Base-by-base conservation (phyloP, 2,888 invertebrate genomes). In the Cepaea hortensis region DNA sequence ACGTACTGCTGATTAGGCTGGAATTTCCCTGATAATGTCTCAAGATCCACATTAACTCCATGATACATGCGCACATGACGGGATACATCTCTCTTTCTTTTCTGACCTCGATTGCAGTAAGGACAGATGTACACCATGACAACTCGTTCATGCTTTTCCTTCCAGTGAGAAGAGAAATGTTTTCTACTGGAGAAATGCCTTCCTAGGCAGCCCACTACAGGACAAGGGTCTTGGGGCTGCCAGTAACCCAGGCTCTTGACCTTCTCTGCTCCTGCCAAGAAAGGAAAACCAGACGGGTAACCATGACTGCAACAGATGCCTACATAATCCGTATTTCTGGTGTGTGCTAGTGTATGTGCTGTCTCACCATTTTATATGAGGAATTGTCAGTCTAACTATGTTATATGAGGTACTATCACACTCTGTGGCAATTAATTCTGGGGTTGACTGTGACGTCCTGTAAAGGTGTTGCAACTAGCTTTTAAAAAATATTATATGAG, bases 91-190 rank as follows among this genome's bases (percentile, higher is more conserved):
- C 75, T 55, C 55, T 86, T 86, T 23, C 86, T 62, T 50, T 86
- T 86, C 9, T 62, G 70, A 5, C 20, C 23, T 18, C 50, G 23
- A n/a, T 73, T 35, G 65, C 85, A 85, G 18, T 20, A 55, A 9
- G 85, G 85, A n/a, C 85, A 85, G 20, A 23, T 20, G 35, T 81
- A 85, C 73, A 81, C 81, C 50, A 79, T 62, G 9, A 85, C 81
- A n/a, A 85, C 48, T 35, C 81, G 13, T 5, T 73, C 73, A 81
- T 85, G 85, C n/a, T 85, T 79, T 72, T 85, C 85, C 18, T 73
- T 85, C 85, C 85, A 85, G n/a, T 85, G 85, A 46, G 46, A 65
- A 73, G 18, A 73, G 62, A 79, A 85, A 46, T 85, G 77, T 46
- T 46, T 61, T 35, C 76, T 84, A 35, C 76, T 84, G 84, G 48